phyloP scores from a whole-genome alignment of 1,140 invertebrate species.

The Drosophila athabasca region DNA sequence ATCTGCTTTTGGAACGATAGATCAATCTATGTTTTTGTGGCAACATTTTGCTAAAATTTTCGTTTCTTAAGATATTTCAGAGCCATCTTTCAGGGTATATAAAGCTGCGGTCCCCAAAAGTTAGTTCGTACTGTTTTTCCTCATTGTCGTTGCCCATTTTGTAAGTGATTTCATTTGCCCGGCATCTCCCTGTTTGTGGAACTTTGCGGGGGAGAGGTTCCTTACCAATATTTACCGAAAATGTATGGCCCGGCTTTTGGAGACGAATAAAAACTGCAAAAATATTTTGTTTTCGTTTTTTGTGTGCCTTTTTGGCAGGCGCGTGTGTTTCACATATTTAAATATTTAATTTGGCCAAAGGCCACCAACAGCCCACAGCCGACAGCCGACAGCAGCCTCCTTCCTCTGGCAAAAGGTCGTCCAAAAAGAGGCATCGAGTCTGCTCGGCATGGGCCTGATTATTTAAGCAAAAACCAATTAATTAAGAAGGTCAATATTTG shows the following conservation, averaged over 20 bases:
- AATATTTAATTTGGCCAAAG: constrained; percentile 73
- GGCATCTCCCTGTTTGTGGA: background rate
- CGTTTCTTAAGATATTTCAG: no score
- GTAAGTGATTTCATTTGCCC: constrained; percentile 41
- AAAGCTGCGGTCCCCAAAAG: no score
- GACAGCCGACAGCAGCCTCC: constrained; percentile 4
- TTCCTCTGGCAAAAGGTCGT: constrained; percentile 26
- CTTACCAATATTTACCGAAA: constrained; percentile 43
- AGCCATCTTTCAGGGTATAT: no score
- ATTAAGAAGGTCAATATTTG: constrained; percentile 78
- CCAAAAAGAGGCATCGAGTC: constrained; percentile 14
- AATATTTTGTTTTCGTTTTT: constrained; percentile 44
- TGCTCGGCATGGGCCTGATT: constrained; percentile 39
- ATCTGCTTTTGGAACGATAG: no score
- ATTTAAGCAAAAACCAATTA: constrained; percentile 73
- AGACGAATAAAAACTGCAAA: constrained; percentile 50
- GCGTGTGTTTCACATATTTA: constrained; percentile 64
- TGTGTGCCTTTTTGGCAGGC: constrained; percentile 21
- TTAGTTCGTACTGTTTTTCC: no score
- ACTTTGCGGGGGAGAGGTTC: constrained; percentile 3
- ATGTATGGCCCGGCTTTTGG: background rate
- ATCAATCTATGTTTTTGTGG: no score
- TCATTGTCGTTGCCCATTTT: constrained; percentile 25
- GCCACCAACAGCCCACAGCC: constrained; percentile 17
- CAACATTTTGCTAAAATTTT: no score